Evolutionary conservation across 2,888 invertebrate genomes (phyloP), one percentile per base, ranked within the genome.

Genomic region (Teleiodes luculella): DNA sequence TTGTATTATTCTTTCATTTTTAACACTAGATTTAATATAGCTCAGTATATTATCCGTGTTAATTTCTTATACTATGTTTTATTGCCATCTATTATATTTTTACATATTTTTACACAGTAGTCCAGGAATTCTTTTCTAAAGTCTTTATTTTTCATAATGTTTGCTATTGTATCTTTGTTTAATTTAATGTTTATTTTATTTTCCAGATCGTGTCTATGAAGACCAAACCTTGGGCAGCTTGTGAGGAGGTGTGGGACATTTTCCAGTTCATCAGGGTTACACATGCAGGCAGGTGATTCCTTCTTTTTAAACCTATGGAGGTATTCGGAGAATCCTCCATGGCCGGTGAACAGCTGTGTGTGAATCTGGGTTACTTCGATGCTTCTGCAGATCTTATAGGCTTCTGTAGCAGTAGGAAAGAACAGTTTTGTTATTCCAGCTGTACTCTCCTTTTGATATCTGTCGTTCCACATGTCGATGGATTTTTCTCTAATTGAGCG

Each of bases 231-330:
- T 8, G 46, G 45, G 28, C 46, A 53, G 1, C 47, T 47, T 3
- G 53, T 53, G 14, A 47, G 11, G 11, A 49, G 30, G 20, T 54
- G 33, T 7, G 36, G n/a, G n/a, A n/a, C n/a, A n/a, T n/a, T 49
- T 20, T 3, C 14, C 1, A 11, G 4, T 7, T 45, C 10, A 1
- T 46, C 30, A 18, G n/a, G n/a, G n/a, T n/a, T n/a, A n/a, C n/a
- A n/a, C n/a, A n/a, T n/a, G n/a, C n/a, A n/a, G n/a, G n/a, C n/a
- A n/a, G n/a, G n/a, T n/a, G n/a, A n/a, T n/a, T n/a, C n/a, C n/a
- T n/a, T n/a, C n/a, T n/a, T n/a, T n/a, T n/a, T n/a, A n/a, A n/a
- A n/a, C n/a, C n/a, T n/a, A n/a, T n/a, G n/a, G n/a, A n/a, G n/a
- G n/a, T n/a, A n/a, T n/a, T n/a, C n/a, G n/a, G n/a, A n/a, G n/a